phyloP scores from a whole-genome alignment of 53 echinoderm and acorn worm species.

The Crossaster papposus region DNA sequence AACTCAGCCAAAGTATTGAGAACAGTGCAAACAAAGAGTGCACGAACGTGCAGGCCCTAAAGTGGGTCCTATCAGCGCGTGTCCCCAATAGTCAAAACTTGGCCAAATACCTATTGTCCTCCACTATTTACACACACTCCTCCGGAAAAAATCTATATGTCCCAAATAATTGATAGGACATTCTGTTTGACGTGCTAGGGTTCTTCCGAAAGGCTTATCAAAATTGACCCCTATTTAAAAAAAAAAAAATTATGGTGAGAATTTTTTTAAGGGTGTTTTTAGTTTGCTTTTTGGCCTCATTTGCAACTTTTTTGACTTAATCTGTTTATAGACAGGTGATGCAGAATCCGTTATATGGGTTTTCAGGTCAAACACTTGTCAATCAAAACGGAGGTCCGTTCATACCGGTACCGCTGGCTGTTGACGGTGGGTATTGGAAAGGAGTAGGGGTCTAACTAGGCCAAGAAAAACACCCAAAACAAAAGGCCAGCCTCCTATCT shows the following conservation, averaged over 20 bases:
- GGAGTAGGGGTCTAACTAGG: not conserved
- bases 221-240: slow-evolving; percentile 27
- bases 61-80: slow-evolving; percentile 48
- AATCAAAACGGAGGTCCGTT: not conserved
- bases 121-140: slow-evolving; percentile 26
- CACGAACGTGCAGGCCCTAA: slow-evolving; percentile 39
- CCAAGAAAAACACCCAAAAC: not conserved
- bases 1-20: not conserved
- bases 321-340: slow-evolving; percentile 10
- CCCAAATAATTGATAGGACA: not conserved
- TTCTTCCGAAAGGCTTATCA: slow-evolving; percentile 44
- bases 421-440: not conserved
- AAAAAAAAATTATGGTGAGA: too few species aligned
- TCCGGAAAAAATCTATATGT: not conserved
- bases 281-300: slow-evolving; percentile 39
- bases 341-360: slow-evolving; percentile 20
- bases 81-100: slow-evolving; percentile 50
- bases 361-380: slow-evolving; percentile 38
- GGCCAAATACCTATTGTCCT: slow-evolving; percentile 30
- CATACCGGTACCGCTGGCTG: not conserved
- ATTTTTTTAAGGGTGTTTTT: not conserved
- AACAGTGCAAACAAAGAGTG: slow-evolving; percentile 21
- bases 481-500: slow-evolving; percentile 14
- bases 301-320: slow-evolving; percentile 50
- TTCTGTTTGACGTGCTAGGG: slow-evolving; percentile 9